Evolutionary conservation across 2,797 vertebrate genomes (phyloP).

Genomic region (Alfaro cultratus): DNA sequence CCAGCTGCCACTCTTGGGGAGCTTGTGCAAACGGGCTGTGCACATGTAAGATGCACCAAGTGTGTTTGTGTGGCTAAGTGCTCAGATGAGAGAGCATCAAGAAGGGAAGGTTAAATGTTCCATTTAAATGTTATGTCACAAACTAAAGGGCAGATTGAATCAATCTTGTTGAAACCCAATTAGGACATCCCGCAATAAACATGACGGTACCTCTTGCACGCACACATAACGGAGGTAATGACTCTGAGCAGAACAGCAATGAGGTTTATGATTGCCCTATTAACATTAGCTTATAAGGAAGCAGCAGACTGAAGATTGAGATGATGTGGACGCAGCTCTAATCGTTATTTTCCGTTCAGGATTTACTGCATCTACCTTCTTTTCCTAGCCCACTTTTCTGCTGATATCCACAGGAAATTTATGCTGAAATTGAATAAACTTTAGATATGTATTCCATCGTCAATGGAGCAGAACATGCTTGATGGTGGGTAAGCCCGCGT

Average conservation of each 20-base stretch:
- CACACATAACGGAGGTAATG: constrained; percentile 18
- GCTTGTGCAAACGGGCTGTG: constrained; percentile 21
- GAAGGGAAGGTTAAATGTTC: constrained; percentile 52
- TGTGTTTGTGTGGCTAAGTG: constrained; percentile 6
- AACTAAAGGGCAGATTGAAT: constrained; percentile 66
- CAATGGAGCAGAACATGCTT: constrained; percentile 8
- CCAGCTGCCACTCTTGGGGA: constrained; percentile 63
- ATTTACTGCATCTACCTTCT: constrained; percentile 17
- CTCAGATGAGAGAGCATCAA: constrained; percentile 32
- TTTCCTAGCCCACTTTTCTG: background rate
- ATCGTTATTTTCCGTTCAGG: constrained; percentile 33
- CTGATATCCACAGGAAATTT: constrained; percentile 11
- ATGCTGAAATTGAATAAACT: constrained; percentile 26
- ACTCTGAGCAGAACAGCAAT: constrained; percentile 23
- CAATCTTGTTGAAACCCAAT: constrained; percentile 68
- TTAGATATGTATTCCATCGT: constrained; percentile 39
- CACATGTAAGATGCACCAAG: background rate
- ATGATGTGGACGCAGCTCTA: constrained; percentile 41
- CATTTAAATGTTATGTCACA: constrained; percentile 72
- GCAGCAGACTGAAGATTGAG: constrained; percentile 31
- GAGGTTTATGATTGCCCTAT: constrained; percentile 40
- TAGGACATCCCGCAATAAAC: constrained; percentile 56
- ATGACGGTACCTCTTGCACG: constrained; percentile 29
- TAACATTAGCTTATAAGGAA: constrained; percentile 54
- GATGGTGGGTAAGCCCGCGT: constrained; percentile 42